Evolutionary conservation across 2,797 vertebrate species (phyloP).

Genomic region (Nyctalus aviator): DNA sequence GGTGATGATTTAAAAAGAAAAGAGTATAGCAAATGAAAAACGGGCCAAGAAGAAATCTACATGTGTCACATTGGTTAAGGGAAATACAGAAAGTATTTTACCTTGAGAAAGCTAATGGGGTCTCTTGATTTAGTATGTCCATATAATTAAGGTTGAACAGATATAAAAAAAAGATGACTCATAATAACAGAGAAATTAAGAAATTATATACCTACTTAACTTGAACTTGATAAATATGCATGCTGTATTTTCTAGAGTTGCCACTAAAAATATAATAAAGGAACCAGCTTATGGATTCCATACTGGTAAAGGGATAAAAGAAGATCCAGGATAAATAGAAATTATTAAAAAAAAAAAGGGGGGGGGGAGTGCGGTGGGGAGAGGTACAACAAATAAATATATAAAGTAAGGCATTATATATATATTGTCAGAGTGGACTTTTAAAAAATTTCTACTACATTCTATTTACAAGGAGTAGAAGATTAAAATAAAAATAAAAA

Average conservation of each 20-base stretch:
- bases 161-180: neutral
- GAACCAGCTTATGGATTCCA: conserved; percentile 7
- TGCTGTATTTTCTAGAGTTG: neutral
- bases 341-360: neutral
- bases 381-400: conserved; percentile 23
- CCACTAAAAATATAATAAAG: neutral
- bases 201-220: neutral
- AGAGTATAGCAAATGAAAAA: neutral
- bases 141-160: conserved; percentile 19
- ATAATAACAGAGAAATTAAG: conserved; percentile 27
- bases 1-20: neutral
- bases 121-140: neutral
- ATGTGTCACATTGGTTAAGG: neutral
- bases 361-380: neutral
- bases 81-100: neutral
- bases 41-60: neutral
- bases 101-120: neutral
- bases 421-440: neutral
- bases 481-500: neutral
- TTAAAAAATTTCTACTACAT: neutral
- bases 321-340: neutral
- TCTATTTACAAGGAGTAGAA: conserved; percentile 20
- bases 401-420: neutral
- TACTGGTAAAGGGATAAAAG: neutral
- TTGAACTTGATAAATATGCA: neutral